These are phyloP conservation scores for Hecatera dysodea DNA, from an alignment of 2,888 invertebrate genomes.

Conservation along the genomic window DNA sequence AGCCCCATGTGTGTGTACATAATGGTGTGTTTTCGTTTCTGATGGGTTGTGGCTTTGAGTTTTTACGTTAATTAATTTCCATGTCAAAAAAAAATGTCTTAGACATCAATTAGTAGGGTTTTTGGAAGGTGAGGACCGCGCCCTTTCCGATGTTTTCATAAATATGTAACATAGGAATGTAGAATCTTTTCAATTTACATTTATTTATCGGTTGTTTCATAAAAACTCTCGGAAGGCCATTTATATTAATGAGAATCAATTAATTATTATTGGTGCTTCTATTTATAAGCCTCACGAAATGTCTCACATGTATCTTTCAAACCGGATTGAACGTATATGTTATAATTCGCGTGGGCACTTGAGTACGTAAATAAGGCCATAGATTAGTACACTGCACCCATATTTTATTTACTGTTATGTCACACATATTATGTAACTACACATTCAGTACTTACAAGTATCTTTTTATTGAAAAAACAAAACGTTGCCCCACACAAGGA, in stretches of 20 bases:
- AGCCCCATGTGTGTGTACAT: conserved; percentile 19
- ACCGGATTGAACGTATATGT: background rate
- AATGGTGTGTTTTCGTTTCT: conserved; percentile 13
- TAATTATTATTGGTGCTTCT: background rate
- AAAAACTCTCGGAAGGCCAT: too few relatives aligned
- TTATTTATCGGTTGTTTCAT: too few relatives aligned
- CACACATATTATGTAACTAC: background rate
- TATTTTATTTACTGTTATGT: background rate
- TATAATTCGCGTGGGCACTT: background rate
- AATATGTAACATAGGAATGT: background rate
- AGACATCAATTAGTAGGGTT: conserved; percentile 4
- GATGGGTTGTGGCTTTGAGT: background rate
- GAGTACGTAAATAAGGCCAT: conserved; percentile 4
- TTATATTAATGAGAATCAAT: background rate
- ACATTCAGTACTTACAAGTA: background rate
- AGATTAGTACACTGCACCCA: background rate
- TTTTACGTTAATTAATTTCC: conserved; percentile 15
- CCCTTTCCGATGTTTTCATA: background rate
- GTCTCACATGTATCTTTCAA: background rate
- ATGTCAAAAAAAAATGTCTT: conserved; percentile 10
- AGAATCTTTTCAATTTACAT: conserved; percentile 6
- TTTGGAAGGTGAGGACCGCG: background rate
- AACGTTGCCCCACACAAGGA: too few relatives aligned
- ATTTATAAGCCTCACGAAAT: background rate
- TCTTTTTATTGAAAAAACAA: too few relatives aligned